Evolutionary conservation across 2,113 vertebrate genomes (phyloP).

Genomic region (rat (Rattus norvegicus)): DNA sequence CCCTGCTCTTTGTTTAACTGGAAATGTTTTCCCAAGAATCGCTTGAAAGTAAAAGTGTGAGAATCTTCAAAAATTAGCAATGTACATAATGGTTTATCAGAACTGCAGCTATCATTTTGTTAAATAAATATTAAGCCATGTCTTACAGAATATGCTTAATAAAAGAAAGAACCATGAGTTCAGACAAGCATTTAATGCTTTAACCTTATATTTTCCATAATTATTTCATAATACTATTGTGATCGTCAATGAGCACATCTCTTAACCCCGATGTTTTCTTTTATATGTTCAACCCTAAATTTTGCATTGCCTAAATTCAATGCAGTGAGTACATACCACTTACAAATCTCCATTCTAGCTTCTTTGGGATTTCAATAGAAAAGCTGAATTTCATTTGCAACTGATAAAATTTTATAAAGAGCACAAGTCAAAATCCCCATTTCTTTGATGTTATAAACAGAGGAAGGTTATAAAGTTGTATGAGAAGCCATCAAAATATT

Average conservation of each 20-base stretch:
- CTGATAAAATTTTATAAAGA: constrained; percentile 75
- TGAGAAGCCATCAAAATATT: constrained; percentile 83
- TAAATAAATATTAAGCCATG: background rate
- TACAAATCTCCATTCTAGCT: background rate
- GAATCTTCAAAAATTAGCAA: background rate
- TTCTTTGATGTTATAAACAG: constrained; percentile 82
- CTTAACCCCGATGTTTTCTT: background rate
- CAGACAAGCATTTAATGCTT: background rate
- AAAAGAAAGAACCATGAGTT: background rate
- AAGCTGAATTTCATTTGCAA: constrained; percentile 76
- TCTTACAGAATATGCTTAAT: background rate
- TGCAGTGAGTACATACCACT: background rate
- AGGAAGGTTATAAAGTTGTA: constrained; percentile 80
- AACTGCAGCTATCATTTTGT: background rate
- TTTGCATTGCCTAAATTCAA: background rate
- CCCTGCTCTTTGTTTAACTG: background rate
- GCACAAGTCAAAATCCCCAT: constrained; percentile 48
- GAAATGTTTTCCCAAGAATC: background rate
- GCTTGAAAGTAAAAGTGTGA: background rate
- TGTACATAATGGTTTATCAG: background rate
- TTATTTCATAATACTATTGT: background rate
- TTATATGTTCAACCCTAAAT: constrained; percentile 15
- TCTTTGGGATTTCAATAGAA: constrained; percentile 66
- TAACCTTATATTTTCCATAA: background rate
- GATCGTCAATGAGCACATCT: background rate